These are phyloP conservation scores for Tympanoctomys barrerae DNA, from an alignment of 2,797 vertebrate genomes.

Conservation along the genomic window DNA sequence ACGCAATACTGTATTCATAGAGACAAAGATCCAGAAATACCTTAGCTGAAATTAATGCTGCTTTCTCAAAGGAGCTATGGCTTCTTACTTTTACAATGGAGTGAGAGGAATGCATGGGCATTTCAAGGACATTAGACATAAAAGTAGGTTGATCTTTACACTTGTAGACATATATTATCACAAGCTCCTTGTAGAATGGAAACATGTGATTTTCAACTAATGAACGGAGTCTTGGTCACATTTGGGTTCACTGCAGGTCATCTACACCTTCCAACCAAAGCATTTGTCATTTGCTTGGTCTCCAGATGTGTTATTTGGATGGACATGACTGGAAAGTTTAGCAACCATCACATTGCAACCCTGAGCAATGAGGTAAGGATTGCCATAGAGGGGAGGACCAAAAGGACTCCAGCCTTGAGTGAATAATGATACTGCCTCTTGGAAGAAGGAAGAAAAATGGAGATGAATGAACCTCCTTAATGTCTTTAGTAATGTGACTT, in stretches of 20 bases:
- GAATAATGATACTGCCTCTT: neutral
- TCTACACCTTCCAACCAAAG: neutral
- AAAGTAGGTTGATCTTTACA: neutral
- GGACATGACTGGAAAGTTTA: neutral
- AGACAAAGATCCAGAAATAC: neutral
- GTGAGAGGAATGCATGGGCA: neutral
- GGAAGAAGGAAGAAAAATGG: neutral
- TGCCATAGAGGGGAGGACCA: neutral
- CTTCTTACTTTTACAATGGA: neutral
- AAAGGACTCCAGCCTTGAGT: fast-evolving
- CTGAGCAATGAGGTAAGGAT: neutral
- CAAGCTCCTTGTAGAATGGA: neutral
- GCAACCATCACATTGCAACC: neutral
- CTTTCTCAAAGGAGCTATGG: neutral
- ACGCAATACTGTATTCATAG: neutral
- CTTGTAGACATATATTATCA: neutral
- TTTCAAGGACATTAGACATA: neutral
- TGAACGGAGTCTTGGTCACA: neutral
- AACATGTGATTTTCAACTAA: neutral
- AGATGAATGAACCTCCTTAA: neutral
- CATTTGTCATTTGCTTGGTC: neutral
- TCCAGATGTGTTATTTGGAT: neutral
- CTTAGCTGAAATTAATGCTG: neutral
- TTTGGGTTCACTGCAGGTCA: neutral
- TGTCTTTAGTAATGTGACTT: neutral